These are phyloP conservation scores for Rhyacophila evoluta DNA, from an alignment of 2,888 invertebrate genomes.

Conservation along the genomic window DNA sequence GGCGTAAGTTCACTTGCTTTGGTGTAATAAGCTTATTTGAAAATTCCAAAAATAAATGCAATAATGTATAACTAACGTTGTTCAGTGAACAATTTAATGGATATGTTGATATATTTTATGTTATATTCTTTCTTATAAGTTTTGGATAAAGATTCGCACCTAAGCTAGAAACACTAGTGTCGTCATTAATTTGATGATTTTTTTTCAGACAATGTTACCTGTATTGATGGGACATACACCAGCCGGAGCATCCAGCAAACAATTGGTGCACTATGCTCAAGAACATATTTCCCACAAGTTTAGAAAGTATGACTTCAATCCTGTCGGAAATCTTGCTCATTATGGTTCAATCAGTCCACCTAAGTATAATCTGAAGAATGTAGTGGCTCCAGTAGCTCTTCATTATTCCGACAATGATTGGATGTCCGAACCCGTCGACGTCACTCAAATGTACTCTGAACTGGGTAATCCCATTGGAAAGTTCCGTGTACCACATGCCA, in stretches of 20 bases:
- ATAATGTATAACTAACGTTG: too few species aligned
- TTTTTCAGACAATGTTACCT: slow-evolving; percentile 68
- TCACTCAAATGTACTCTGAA: slow-evolving; percentile 62
- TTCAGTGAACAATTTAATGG: too few species aligned
- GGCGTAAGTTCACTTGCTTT: too few species aligned
- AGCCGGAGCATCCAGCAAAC: slow-evolving; percentile 67
- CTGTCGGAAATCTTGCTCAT: slow-evolving; percentile 61
- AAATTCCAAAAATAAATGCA: too few species aligned
- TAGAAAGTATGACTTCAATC: slow-evolving; percentile 67
- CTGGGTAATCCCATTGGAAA: slow-evolving; percentile 65
- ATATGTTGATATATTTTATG: too few species aligned
- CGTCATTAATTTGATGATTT: background rate
- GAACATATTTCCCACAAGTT: slow-evolving; percentile 65
- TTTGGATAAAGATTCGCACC: too few species aligned
- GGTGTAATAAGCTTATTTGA: too few species aligned
- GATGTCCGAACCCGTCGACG: slow-evolving; percentile 66
- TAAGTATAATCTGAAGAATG: slow-evolving; percentile 64
- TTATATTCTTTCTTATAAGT: too few species aligned
- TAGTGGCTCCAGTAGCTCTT: slow-evolving; percentile 66
- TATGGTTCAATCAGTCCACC: slow-evolving; percentile 69
- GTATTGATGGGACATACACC: slow-evolving; percentile 68
- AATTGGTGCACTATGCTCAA: slow-evolving; percentile 69
- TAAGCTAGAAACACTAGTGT: background rate
- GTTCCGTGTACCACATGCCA: slow-evolving; percentile 63
- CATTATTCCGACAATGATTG: slow-evolving; percentile 70